Evolutionary conservation across 2,113 vertebrate species (phyloP).

Genomic region (Mystacornis crossleyi): DNA sequence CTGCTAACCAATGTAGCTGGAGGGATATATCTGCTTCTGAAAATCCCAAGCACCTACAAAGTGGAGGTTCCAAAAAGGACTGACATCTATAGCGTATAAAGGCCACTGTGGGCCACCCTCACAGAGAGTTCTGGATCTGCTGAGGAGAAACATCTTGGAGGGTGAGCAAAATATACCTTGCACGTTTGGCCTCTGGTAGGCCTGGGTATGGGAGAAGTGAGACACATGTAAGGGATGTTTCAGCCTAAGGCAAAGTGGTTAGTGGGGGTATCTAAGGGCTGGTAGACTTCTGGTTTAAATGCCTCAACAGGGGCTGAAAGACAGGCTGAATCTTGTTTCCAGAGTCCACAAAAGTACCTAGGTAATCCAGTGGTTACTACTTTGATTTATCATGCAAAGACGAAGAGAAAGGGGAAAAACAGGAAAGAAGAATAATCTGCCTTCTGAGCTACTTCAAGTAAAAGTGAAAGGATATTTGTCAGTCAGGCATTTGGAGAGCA

Average conservation of each 20-base stretch:
- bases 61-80: background rate
- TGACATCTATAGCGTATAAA: background rate
- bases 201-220: background rate
- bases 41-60: background rate
- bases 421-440: background rate
- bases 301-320: background rate
- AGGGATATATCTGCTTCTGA: background rate
- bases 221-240: background rate
- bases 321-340: background rate
- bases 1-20: background rate
- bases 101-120: background rate
- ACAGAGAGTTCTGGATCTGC: background rate
- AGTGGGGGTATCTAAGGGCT: background rate
- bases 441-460: background rate
- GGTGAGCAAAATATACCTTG: background rate
- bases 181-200: fast-evolving
- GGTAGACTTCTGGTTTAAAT: background rate
- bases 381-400: background rate
- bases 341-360: background rate
- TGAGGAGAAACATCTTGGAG: background rate
- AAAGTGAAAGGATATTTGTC: constrained; percentile 15
- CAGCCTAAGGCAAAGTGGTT: background rate
- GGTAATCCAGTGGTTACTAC: background rate
- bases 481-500: background rate
- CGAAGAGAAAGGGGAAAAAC: background rate